These are phyloP conservation scores for Geotrypetes seraphini DNA, from an alignment of 2,797 vertebrate genomes.

Conservation along the genomic window DNA sequence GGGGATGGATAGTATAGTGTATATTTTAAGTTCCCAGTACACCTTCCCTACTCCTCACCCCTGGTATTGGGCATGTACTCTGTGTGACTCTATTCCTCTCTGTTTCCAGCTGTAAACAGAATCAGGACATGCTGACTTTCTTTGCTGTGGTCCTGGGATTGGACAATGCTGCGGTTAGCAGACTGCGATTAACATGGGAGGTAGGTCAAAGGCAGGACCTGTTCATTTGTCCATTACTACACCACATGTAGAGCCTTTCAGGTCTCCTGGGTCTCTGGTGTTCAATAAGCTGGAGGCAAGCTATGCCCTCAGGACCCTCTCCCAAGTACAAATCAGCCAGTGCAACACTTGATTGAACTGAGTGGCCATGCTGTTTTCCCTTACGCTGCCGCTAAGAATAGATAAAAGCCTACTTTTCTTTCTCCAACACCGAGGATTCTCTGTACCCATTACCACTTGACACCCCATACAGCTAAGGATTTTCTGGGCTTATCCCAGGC, in stretches of 20 bases:
- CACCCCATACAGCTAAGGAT: too few relatives aligned
- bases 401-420: too few relatives aligned
- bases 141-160: slow-evolving; percentile 83
- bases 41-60: too few relatives aligned
- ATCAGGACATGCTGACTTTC: slow-evolving; percentile 91
- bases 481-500: too few relatives aligned
- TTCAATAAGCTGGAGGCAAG: neutral
- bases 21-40: too few relatives aligned
- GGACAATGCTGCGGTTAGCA: slow-evolving; percentile 81
- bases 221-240: too few relatives aligned
- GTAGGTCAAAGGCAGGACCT: slow-evolving; percentile 40
- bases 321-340: neutral
- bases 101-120: slow-evolving; percentile 79
- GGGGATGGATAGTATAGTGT: too few relatives aligned
- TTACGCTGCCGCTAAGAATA: neutral
- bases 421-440: too few relatives aligned
- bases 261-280: neutral
- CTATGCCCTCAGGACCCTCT: neutral
- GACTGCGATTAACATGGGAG: slow-evolving; percentile 91
- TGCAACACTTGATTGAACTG: neutral
- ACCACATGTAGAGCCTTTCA: neutral
- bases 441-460: too few relatives aligned
- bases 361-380: neutral
- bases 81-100: neutral
- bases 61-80: too few relatives aligned